Evolutionary conservation across 2,797 vertebrate species (phyloP), one percentile per base, ranked within the genome.

Genomic region (Thamnophis elegans): DNA sequence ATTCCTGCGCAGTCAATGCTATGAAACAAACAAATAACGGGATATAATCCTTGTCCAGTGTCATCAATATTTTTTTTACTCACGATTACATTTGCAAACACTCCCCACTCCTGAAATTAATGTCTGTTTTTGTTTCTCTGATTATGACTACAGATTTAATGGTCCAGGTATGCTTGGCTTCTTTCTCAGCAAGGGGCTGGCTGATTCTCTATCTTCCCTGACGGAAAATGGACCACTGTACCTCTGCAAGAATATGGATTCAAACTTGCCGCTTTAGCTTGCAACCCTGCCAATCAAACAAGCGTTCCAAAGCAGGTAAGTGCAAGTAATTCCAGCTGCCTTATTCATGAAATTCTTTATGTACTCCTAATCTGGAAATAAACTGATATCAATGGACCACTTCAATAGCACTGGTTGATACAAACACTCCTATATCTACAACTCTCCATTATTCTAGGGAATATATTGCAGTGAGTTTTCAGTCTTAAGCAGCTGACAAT

Each of bases 1-100:
- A 99, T 99, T 92, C 99, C 99, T 0, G 99, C 99, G 0, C 99
- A 99, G 98, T 99, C 99, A 25, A 99, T 99, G 97, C 99, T 99
- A 96, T 85, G 92, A 85, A 93, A 90, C 89, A 89, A 96, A 93
- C 2, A 94, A 10, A 9, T 1, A 0, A 36, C 0, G 0, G 47
- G 85, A 16, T 92, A 51, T 6, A 89, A 60, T 32, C 42, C 1
- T 0, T 36, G 0, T 53, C 28, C 2, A 47, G 36, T 51, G 25
- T 10, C 3, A 36, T 91, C 60, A 78, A 2, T 18, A 0, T 59
- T 2, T 88, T 2, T 55, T 85, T 87, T 4, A 55, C n/a, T 25
- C 51, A 1, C 82, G 12, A 59, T 65, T 47, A 28, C 28, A 65
- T 91, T 16, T 47, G 18, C 20, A 91, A 89, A 0, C 58, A 90